Evolutionary conservation across 2,113 vertebrate genomes (phyloP).

Genomic region (Haliaeetus leucogaster): DNA sequence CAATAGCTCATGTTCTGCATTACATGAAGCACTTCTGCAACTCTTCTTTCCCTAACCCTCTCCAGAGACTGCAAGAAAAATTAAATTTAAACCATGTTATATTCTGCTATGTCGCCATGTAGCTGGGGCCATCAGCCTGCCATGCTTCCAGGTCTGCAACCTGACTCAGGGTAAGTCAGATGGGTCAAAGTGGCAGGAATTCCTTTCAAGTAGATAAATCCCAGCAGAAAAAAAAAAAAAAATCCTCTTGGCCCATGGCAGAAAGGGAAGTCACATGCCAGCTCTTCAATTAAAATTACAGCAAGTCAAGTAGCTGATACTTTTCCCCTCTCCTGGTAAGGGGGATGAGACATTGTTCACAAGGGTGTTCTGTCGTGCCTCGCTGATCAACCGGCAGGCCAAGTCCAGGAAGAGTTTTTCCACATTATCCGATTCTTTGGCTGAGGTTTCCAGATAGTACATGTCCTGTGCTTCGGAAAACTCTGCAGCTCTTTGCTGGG

Average conservation of each 20-base stretch:
- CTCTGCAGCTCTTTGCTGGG: constrained; percentile 91
- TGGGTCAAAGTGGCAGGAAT: constrained; percentile 37
- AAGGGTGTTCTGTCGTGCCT: constrained; percentile 95
- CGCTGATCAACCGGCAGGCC: constrained; percentile 91
- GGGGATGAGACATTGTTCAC: constrained; percentile 94
- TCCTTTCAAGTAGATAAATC: constrained; percentile 41
- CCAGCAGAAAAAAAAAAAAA: not conserved
- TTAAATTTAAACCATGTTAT: constrained; percentile 16
- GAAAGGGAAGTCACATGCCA: constrained; percentile 1
- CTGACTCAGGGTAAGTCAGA: constrained; percentile 39
- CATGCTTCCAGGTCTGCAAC: constrained; percentile 56
- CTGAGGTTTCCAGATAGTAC: constrained; percentile 97
- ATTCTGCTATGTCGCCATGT: constrained; percentile 54
- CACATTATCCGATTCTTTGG: constrained; percentile 97
- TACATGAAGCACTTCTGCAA: constrained; percentile 18
- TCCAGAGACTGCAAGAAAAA: constrained; percentile 22
- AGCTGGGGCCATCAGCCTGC: constrained; percentile 52
- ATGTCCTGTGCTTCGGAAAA: constrained; percentile 94
- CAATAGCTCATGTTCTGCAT: constrained; percentile 31
- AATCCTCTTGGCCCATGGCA: not conserved
- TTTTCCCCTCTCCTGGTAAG: constrained; percentile 94
- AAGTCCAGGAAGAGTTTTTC: constrained; percentile 99
- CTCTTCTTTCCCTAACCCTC: constrained; percentile 30
- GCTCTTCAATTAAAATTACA: constrained; percentile 89
- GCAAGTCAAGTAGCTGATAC: constrained; percentile 98